Base-by-base conservation (phyloP, 2,888 invertebrate species). In the Tetragonula carbonaria region DNA sequence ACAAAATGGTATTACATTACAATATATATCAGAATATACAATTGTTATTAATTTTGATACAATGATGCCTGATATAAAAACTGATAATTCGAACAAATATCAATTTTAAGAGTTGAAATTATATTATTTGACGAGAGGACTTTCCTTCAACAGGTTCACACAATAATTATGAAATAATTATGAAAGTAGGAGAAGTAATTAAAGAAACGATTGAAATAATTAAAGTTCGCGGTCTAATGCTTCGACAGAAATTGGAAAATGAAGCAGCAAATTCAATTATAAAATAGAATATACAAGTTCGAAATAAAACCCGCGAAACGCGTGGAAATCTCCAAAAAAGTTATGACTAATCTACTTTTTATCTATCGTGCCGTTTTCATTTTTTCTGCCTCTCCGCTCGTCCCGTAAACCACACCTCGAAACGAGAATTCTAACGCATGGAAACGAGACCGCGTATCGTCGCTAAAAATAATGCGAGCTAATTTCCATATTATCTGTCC, bases 401-500 rank as follows among this genome's bases (percentile, higher is more conserved):
- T 5, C 2, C 14, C n/a, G 38, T n/a, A 38, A 67, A 71, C 14
- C 28, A 16, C 11, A 59, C 62, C n/a, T 23, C 18, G 11, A 28
- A 59, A 59, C 18, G 14, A 18, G 8, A 71, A 71, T 71, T 62
- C 59, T 33, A 33, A 33, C 18, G 18, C 53, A 21, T 5, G 4
- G 21, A 28, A n/a, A 18, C 33, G 33, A 28, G 28, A 28, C 33
- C 38, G 38, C 38, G 14, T 38, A 66, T 16, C 66, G 45, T 16
- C 38, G 33, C n/a, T 55, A 11, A n/a, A 57, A 57, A 57, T 55
- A 71, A 71, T 33, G 62, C 59, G 23, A 50, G 18, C 28, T 18
- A 73, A 73, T 73, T 73, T 62, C 28, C 72, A 62, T 50, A 50
- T 73, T 73, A 62, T 62, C 45, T 45, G 14, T 50, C 23, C 23